Conservation (phyloP, 37 sponge, comb jelly and placozoan genomes). For the Petrosia ficiformis region DNA sequence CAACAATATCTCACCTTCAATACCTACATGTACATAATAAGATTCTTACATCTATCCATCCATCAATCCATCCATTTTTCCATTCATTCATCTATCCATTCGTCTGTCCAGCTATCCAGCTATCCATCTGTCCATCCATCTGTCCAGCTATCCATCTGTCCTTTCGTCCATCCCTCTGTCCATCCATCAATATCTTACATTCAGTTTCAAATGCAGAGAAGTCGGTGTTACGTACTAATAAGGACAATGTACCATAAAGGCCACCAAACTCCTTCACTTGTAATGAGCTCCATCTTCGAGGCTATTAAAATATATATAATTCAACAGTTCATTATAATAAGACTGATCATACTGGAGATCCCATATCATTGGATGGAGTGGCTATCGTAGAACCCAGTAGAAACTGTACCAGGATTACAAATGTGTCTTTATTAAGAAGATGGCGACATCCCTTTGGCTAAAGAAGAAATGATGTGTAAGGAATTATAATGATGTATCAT, state of each 20-base stretch:
- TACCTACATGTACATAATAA: neutral
- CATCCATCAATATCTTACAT: neutral
- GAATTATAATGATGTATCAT: constrained; percentile 6
- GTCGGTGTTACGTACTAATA: constrained; percentile 59
- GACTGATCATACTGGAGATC: neutral
- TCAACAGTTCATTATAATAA: neutral
- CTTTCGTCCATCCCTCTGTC: too few relatives aligned
- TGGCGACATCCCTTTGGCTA: constrained; percentile 48
- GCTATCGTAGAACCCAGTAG: constrained; percentile 44
- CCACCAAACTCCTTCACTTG: constrained; percentile 72
- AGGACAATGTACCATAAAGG: constrained; percentile 47
- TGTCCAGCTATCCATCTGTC: too few relatives aligned
- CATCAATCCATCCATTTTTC: too few relatives aligned
- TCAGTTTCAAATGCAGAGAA: constrained; percentile 62
- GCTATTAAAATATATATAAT: neutral
- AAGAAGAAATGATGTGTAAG: neutral
- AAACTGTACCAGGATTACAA: constrained; percentile 46
- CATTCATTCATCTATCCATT: too few relatives aligned
- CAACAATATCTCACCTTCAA: neutral
- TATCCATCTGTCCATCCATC: too few relatives aligned
- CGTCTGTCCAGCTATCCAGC: too few relatives aligned
- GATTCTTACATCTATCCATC: neutral
- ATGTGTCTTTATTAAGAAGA: constrained; percentile 50
- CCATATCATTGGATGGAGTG: constrained; percentile 21
- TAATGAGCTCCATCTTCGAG: constrained; percentile 53